Evolutionary conservation across 2,888 invertebrate species (phyloP), one percentile per base, ranked within the genome.

Genomic region (Palloptera scutellata): DNA sequence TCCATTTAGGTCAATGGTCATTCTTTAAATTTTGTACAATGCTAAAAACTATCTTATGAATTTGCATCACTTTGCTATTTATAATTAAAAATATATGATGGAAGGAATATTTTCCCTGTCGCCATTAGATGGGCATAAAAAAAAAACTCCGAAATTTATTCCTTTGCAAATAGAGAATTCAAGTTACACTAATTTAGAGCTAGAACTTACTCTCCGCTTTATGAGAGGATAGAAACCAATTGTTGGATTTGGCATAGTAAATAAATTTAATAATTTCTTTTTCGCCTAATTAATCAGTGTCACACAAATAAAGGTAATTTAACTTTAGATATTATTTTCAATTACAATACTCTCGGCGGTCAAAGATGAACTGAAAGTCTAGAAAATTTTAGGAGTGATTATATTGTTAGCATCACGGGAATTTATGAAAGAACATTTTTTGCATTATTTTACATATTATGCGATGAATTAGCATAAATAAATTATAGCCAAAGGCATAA

Each of bases 221-320:
- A 78, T 69, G 20, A 74, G 74, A 2, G 82, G 75, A 75, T 74
- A 81, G 66, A 79, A 77, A 48, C 82, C 81, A 69, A 78, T 77
- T 12, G 80, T 71, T 48, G 78, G 81, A 73, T 80, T 80, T 61
- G 80, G 82, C 80, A 80, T 80, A 70, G 15, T 71, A 20, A 15
- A 40, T 19, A 8, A 42, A 43, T 15, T 19, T 30, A 30, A 30
- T 30, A 4, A 30, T 30, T 30, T 30, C 30, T 30, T n/a, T n/a
- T n/a, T 30, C 30, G 30, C 2, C 30, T n/a, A n/a, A n/a, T n/a
- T n/a, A n/a, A n/a, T n/a, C n/a, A n/a, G n/a, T n/a, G n/a, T n/a
- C 30, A 30, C 30, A 30, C 30, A 30, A 30, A 30, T 4, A 30
- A 30, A 4, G 6, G 6, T 30, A 30, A 30, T 30, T 30, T 30